Conservation (phyloP, 2,888 invertebrate species). For the Anarsia innoxiella region DNA sequence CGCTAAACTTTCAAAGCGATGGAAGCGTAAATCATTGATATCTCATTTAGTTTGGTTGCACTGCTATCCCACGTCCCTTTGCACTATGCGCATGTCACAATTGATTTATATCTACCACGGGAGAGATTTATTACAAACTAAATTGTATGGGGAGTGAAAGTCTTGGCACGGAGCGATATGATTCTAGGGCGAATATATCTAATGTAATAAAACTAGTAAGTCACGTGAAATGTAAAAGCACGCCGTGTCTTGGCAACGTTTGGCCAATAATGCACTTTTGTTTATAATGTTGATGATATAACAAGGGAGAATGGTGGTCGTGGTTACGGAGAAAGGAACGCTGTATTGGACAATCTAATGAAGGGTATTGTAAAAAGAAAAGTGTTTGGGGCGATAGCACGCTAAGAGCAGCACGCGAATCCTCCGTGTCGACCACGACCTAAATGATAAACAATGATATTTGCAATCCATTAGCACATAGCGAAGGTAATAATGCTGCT, state of each 20-base stretch:
- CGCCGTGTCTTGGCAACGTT: slow-evolving; percentile 33
- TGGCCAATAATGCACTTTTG: slow-evolving; percentile 25
- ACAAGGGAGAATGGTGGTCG: slow-evolving; percentile 10
- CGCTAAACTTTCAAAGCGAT: slow-evolving; percentile 18
- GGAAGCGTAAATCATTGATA: slow-evolving; percentile 22
- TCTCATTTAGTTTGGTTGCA: slow-evolving; percentile 19
- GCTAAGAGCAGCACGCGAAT: slow-evolving; percentile 30
- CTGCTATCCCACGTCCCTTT: slow-evolving; percentile 21
- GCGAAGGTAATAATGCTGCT: slow-evolving; percentile 21
- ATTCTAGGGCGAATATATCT: slow-evolving; percentile 30
- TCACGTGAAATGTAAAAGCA: slow-evolving; percentile 35
- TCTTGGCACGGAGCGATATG: slow-evolving; percentile 38
- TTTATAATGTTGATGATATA: slow-evolving; percentile 11
- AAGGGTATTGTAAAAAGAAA: slow-evolving; percentile 24
- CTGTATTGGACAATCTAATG: slow-evolving; percentile 25
- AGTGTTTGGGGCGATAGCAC: slow-evolving; percentile 26
- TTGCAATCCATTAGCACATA: slow-evolving; percentile 27
- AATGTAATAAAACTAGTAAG: slow-evolving; percentile 21
- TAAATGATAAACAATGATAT: slow-evolving; percentile 44
- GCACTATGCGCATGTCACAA: slow-evolving; percentile 25
- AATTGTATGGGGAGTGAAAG: slow-evolving; percentile 42
- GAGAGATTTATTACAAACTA: slow-evolving; percentile 32
- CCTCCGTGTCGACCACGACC: slow-evolving; percentile 38
- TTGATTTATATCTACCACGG: slow-evolving; percentile 33
- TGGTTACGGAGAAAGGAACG: slow-evolving; percentile 18